Percentiles rank a stretch among this genome's conserved stretches.
These are phyloP conservation scores for Pristionchus entomophagus DNA, from an alignment of 2,888 invertebrate species.

Conservation along the genomic window DNA sequence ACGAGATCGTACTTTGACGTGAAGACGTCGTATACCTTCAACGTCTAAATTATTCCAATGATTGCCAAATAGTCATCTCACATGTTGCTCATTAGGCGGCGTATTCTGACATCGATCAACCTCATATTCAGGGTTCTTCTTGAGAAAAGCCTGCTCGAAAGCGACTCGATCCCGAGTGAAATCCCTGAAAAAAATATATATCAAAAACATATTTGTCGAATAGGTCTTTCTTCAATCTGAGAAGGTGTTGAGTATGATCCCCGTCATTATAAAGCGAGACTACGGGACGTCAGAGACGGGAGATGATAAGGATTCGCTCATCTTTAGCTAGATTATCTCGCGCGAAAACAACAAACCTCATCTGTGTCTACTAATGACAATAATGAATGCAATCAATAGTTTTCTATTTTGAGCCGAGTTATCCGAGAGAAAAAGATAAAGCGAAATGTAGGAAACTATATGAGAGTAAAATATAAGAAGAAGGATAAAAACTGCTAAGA, in stretches of 20 bases:
- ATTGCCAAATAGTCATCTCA: background rate
- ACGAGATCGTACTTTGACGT: background rate
- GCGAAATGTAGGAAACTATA: too few relatives aligned
- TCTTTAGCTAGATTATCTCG: background rate
- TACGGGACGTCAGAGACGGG: background rate
- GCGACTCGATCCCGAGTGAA: background rate
- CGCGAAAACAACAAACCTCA: background rate
- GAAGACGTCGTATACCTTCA: background rate
- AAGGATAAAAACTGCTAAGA: too few relatives aligned
- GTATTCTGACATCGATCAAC: background rate
- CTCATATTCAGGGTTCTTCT: background rate
- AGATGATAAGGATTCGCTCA: background rate
- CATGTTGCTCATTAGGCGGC: background rate
- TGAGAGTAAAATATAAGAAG: too few relatives aligned
- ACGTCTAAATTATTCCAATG: background rate
- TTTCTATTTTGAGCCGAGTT: too few relatives aligned
- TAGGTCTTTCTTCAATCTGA: too few relatives aligned
- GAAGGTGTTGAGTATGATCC: too few relatives aligned
- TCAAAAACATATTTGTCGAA: background rate
- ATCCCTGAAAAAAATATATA: background rate
- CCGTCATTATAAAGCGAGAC: background rate
- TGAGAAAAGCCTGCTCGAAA: conserved; percentile 6
- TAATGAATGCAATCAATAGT: background rate
- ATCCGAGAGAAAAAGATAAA: too few relatives aligned
- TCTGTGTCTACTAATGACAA: background rate